Base-by-base conservation (phyloP, 1,140 invertebrate species). In the Cydia splendana region DNA sequence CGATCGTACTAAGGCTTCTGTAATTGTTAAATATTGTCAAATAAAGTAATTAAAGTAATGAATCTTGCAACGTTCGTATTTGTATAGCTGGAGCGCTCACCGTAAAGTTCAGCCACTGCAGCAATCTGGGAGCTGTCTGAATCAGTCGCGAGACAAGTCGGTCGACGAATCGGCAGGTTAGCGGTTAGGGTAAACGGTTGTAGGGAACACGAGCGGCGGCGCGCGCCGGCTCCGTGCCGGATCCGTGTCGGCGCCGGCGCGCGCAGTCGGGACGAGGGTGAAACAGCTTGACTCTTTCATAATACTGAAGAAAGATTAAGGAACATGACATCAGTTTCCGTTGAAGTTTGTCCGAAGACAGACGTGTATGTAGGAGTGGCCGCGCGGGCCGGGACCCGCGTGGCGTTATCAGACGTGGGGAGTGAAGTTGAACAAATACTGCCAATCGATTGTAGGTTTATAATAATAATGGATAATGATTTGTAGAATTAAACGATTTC, bases 371-470 rank as follows among this genome's bases (percentile, higher is more conserved):
- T 67, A 15, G 20, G 30, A 34, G 65, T 67, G 65, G 65, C 65
- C 28, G 65, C 65, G 65, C 28, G 30, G 57, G 57, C 57, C 20
- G 57, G 7, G 57, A 20, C 57, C 20, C 57, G 57, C 57, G 57
- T 24, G 57, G 57, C 20, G 20, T 57, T 62, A 62, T 62, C 57
- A 62, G 57, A 81, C 76, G 82, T 62, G 57, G 57, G 57, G 57
- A 62, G 82, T 80, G 81, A 82, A 87, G 84, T 83, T 86, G 84
- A 90, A 89, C 78, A 82, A 88, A 89, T 93, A 93, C 91, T 93
- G 91, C 91, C 91, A 93, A 91, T 91, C 87, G 91, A 90, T 88
- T 91, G 88, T 91, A 91, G 75, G 91, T 85, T 91, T 88, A 86
- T 90, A 88, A 84, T 84, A 84, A 84, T 87, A 88, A 89, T 87